Conservation (phyloP, 1,140 invertebrate genomes). For the Rhyacophila brunnea region DNA sequence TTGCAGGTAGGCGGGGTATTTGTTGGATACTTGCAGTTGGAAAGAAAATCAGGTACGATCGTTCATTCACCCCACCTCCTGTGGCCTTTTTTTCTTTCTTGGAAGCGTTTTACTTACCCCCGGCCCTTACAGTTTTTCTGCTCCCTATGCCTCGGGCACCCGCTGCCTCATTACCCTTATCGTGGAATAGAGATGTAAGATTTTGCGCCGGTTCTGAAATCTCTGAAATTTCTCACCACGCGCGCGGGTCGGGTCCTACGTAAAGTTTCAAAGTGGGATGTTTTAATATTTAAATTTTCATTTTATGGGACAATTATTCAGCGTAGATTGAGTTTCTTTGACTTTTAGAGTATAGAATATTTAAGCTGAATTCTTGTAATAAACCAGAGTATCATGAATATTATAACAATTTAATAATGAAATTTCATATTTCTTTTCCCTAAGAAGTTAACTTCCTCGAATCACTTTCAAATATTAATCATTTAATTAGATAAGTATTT, state of each 20-base stretch:
- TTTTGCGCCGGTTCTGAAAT: slow-evolving; percentile 20
- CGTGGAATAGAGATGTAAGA: slow-evolving; percentile 30
- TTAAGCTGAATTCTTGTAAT: background rate
- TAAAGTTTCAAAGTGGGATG: slow-evolving; percentile 8
- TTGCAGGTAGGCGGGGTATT: slow-evolving; percentile 25
- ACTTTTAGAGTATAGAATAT: background rate
- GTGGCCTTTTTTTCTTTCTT: slow-evolving; percentile 22
- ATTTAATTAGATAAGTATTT: too few relatives aligned
- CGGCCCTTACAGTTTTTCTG: background rate
- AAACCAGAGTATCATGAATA: background rate
- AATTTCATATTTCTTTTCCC: too few relatives aligned
- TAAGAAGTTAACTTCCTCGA: too few relatives aligned
- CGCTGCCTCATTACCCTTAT: slow-evolving; percentile 35
- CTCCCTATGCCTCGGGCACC: slow-evolving; percentile 24
- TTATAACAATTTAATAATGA: too few relatives aligned
- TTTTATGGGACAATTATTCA: background rate
- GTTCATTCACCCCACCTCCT: slow-evolving; percentile 26
- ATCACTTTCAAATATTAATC: too few relatives aligned
- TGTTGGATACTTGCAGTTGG: background rate
- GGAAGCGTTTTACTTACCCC: slow-evolving; percentile 13
- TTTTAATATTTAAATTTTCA: slow-evolving; percentile 1
- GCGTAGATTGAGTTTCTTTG: background rate
- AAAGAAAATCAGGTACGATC: slow-evolving; percentile 19
- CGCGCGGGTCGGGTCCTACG: slow-evolving; percentile 2
- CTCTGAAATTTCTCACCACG: slow-evolving; percentile 14